Percentiles rank a stretch among this genome's conserved stretches.
Evolutionary conservation across 1,140 invertebrate species (phyloP).

Genomic region (Procambarus clarkii): DNA sequence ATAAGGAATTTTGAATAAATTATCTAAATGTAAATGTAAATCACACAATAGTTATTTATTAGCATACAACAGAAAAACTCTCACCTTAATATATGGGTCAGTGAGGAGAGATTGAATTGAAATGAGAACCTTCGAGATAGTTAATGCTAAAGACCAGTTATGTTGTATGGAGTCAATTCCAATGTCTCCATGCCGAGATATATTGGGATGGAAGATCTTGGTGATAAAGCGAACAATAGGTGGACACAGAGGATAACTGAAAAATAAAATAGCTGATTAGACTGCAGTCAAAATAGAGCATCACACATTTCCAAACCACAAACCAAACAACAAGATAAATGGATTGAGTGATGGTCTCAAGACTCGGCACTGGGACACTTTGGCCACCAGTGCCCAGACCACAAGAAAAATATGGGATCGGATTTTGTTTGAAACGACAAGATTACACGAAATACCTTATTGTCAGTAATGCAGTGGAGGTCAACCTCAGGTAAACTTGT

Average conservation of each 20-base stretch:
- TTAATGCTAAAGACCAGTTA: slow-evolving; percentile 95
- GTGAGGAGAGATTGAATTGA: slow-evolving; percentile 94
- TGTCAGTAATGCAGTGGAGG: too few relatives aligned
- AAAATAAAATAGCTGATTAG: slow-evolving; percentile 72
- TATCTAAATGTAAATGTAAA: too few relatives aligned
- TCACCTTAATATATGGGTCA: slow-evolving; percentile 86
- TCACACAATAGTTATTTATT: too few relatives aligned
- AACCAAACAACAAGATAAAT: too few relatives aligned
- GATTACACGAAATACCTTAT: too few relatives aligned
- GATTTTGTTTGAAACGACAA: too few relatives aligned
- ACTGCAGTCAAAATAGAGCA: neutral
- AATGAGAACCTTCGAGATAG: slow-evolving; percentile 92
- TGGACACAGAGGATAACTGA: slow-evolving; percentile 92
- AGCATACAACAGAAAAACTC: slow-evolving; percentile 73
- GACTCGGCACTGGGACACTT: too few relatives aligned
- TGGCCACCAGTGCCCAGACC: too few relatives aligned
- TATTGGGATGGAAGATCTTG: slow-evolving; percentile 95
- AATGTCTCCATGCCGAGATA: slow-evolving; percentile 96
- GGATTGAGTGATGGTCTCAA: too few relatives aligned
- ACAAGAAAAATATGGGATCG: too few relatives aligned
- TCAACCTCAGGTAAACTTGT: too few relatives aligned
- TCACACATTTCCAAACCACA: too few relatives aligned
- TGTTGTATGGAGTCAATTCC: slow-evolving; percentile 96
- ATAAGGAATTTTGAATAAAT: neutral
- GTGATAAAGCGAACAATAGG: slow-evolving; percentile 92